Evolutionary conservation across 2,797 vertebrate species (phyloP).

Genomic region (Loris lydekkerianus): DNA sequence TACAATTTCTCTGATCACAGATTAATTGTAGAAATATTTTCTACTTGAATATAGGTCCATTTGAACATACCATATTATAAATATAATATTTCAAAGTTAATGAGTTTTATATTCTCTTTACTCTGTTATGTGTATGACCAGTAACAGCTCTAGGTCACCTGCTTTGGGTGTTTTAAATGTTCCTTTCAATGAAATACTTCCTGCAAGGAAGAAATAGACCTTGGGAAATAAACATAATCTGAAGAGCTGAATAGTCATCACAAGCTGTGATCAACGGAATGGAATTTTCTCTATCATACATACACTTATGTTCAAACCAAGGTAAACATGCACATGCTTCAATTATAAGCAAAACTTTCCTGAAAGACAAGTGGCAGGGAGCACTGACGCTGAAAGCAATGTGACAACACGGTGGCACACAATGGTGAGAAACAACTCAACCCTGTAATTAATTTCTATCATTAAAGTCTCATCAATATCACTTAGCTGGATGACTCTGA

Average conservation of each 20-base stretch:
- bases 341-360: conserved; percentile 87
- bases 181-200: not conserved
- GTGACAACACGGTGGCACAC: conserved; percentile 86
- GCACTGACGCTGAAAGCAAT: conserved; percentile 88
- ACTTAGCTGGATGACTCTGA: conserved; percentile 87
- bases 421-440: conserved; percentile 89
- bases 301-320: conserved; percentile 59
- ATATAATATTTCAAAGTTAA: not conserved
- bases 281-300: not conserved
- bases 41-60: not conserved
- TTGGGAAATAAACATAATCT: conserved; percentile 37
- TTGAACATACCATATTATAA: not conserved
- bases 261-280: conserved; percentile 52
- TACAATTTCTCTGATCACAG: not conserved
- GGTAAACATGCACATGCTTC: conserved; percentile 70
- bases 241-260: conserved; percentile 23
- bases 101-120: not conserved
- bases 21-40: not conserved
- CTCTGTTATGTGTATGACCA: not conserved
- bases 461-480: conserved; percentile 90
- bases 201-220: conserved; percentile 5
- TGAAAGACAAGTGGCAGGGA: conserved; percentile 89
- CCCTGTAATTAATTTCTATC: conserved; percentile 92
- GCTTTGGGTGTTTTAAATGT: conserved; percentile 8
- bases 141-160: not conserved